Percentiles rank a stretch among this genome's conserved stretches.
These are phyloP conservation scores for Probaryconus sp. DNA, from an alignment of 1,140 invertebrate species.

Conservation along the genomic window DNA sequence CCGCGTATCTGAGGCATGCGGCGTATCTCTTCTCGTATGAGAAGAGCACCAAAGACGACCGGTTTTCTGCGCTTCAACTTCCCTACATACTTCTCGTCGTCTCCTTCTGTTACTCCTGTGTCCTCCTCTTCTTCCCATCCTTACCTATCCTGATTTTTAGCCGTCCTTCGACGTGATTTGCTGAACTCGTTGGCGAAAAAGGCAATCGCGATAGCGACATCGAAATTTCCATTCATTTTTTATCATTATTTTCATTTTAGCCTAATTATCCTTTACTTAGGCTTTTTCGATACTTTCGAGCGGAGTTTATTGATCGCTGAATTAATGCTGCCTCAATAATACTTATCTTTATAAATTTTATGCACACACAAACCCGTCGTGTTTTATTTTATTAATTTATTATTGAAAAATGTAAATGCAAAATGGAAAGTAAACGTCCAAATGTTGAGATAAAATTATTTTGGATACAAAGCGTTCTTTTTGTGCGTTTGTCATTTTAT, in stretches of 20 bases:
- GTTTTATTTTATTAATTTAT: constrained; percentile 43
- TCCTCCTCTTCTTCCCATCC: constrained; percentile 14
- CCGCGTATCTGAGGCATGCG: constrained; percentile 72
- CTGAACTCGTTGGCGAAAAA: constrained; percentile 45
- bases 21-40: constrained; percentile 67
- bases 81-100: constrained; percentile 29
- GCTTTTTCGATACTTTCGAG: constrained; percentile 23
- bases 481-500: constrained; percentile 20
- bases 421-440: constrained; percentile 5
- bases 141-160: constrained; percentile 9
- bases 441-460: constrained; percentile 22
- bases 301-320: constrained; percentile 36
- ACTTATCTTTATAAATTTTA: constrained; percentile 33
- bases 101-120: constrained; percentile 7
- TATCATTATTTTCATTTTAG: constrained; percentile 50
- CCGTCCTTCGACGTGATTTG: constrained; percentile 72
- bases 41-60: constrained; percentile 65
- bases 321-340: constrained; percentile 37
- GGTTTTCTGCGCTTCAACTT: constrained; percentile 64
- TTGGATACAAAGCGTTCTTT: constrained; percentile 8
- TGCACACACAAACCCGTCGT: not conserved
- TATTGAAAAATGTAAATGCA: constrained; percentile 45
- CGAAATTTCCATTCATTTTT: constrained; percentile 49
- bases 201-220: constrained; percentile 36
- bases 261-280: constrained; percentile 55